These are phyloP conservation scores for Heteromyza rotundicornis DNA, from an alignment of 2,888 invertebrate genomes.

Conservation along the genomic window DNA sequence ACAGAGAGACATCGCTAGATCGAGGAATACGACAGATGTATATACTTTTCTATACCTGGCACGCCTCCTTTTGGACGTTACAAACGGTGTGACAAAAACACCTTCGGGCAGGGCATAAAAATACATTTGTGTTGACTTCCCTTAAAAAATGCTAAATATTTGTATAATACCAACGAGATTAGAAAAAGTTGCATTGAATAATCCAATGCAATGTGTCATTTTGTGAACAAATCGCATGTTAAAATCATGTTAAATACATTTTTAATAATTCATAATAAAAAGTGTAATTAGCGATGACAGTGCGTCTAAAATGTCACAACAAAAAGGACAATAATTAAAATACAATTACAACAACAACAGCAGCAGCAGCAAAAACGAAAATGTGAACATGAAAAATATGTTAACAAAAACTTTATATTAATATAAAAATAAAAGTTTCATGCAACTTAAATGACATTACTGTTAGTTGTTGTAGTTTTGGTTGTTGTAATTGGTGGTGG, in stretches of 20 bases:
- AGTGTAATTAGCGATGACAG: constrained; percentile 25
- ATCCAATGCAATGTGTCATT: too few species aligned
- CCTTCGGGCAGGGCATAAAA: too few species aligned
- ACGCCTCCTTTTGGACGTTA: too few species aligned
- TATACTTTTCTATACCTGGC: too few species aligned
- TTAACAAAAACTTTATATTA: constrained; percentile 27
- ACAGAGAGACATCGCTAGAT: too few species aligned
- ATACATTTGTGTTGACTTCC: too few species aligned
- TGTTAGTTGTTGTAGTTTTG: constrained; percentile 22
- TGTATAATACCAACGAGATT: too few species aligned
- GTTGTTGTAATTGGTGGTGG: background rate
- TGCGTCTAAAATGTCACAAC: too few species aligned
- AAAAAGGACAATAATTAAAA: constrained; percentile 31
- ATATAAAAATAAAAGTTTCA: constrained; percentile 16
- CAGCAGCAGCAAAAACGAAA: constrained; percentile 17
- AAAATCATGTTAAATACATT: constrained; percentile 24
- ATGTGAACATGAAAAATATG: constrained; percentile 33
- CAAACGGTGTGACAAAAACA: too few species aligned
- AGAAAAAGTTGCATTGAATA: too few species aligned
- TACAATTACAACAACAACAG: constrained; percentile 26
- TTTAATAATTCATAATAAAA: constrained; percentile 24
- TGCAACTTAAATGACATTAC: constrained; percentile 32
- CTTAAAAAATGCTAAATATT: too few species aligned
- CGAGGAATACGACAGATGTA: too few species aligned
- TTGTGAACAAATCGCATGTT: constrained; percentile 19